Conservation (phyloP, 2,888 invertebrate genomes). For the Octonoba sinensis region DNA sequence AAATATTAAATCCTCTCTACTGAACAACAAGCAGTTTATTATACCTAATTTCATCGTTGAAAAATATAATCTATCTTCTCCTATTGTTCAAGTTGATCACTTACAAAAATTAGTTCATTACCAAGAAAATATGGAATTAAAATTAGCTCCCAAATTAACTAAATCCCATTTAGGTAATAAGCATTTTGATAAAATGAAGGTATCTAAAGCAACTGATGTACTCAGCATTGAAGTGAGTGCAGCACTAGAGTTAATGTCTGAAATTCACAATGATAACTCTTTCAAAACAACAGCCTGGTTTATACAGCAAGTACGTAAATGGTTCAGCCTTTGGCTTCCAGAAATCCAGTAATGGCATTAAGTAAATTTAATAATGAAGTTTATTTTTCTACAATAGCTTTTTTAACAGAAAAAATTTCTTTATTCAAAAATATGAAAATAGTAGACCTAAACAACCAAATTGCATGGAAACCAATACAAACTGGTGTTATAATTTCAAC, state of each 20-base stretch:
- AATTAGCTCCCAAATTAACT: background rate
- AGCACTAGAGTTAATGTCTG: slow-evolving; percentile 15
- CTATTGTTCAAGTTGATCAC: background rate
- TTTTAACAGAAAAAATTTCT: slow-evolving; percentile 8
- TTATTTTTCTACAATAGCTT: background rate
- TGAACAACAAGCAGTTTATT: background rate
- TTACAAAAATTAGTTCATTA: background rate
- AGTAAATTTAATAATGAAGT: slow-evolving; percentile 11
- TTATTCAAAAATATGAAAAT: slow-evolving; percentile 13
- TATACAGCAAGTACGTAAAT: background rate
- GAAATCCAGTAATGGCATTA: slow-evolving; percentile 4
- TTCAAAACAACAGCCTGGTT: slow-evolving; percentile 15
- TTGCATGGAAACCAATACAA: slow-evolving; percentile 16
- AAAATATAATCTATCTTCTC: background rate
- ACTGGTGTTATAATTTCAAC: slow-evolving; percentile 22
- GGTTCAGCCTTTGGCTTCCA: slow-evolving; percentile 15
- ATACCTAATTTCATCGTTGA: background rate
- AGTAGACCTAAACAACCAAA: background rate
- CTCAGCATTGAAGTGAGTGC: slow-evolving; percentile 12
- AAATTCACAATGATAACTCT: background rate
- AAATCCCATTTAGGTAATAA: background rate
- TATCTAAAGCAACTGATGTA: slow-evolving; percentile 9
- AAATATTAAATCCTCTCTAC: slow-evolving; percentile 6
- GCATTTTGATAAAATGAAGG: slow-evolving; percentile 12
- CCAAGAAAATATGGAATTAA: background rate